phyloP scores from a whole-genome alignment of 2,797 vertebrate genomes.

The Pachyuromys duprasi region DNA sequence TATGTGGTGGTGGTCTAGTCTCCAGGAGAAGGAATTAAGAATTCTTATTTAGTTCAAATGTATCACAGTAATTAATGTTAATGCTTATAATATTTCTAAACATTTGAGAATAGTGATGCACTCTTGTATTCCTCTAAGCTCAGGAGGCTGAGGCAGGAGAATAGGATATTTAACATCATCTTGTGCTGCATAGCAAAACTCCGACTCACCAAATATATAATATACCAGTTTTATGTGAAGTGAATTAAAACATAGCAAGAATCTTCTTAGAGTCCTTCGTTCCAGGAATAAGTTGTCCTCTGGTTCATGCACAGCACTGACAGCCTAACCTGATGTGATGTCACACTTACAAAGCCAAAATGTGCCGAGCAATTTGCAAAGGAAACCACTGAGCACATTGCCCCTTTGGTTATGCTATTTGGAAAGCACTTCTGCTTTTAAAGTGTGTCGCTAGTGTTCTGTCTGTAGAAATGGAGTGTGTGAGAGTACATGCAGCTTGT shows the following conservation, averaged over 20 bases:
- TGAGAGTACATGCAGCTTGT: not conserved
- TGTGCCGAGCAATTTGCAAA: not conserved
- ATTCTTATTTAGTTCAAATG: constrained; percentile 29
- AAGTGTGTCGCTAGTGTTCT: not conserved
- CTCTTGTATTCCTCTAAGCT: too few species aligned
- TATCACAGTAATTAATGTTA: not conserved
- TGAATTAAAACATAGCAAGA: not conserved
- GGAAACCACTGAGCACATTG: not conserved
- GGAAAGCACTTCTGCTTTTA: not conserved
- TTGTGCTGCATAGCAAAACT: not conserved
- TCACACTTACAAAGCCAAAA: not conserved
- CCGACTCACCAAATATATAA: not conserved
- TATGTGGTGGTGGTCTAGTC: not conserved
- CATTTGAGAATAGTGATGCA: not conserved
- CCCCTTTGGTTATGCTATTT: not conserved
- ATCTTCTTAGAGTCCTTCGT: not conserved
- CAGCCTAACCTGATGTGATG: not conserved
- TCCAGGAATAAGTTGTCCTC: not conserved
- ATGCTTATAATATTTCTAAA: constrained; percentile 17
- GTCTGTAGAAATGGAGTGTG: constrained; percentile 8
- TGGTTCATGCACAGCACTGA: not conserved
- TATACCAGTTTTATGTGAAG: not conserved
- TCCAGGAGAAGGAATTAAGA: not conserved
- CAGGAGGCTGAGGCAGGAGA: not conserved
- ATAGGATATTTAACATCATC: not conserved